phyloP scores from a whole-genome alignment of 1,140 invertebrate genomes.

The Lamellibrachia luymesi region DNA sequence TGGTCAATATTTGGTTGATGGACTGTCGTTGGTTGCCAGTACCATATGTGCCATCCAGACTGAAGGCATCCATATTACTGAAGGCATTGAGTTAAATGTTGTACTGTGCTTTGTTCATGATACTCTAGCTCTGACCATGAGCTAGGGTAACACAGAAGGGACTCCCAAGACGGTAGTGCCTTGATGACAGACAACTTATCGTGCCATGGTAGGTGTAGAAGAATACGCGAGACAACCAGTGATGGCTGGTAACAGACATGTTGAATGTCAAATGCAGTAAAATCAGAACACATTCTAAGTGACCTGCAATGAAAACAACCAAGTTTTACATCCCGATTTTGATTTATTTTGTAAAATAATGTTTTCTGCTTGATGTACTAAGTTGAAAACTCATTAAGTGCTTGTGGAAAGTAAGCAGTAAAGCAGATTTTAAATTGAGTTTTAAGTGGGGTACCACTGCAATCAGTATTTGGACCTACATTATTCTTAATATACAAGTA shows the following conservation, averaged over 20 bases:
- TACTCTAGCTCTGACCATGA: not conserved
- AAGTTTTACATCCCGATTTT: too few relatives aligned
- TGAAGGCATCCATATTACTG: not conserved
- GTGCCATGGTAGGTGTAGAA: not conserved
- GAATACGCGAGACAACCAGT: not conserved
- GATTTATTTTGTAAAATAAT: too few relatives aligned
- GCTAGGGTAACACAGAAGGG: not conserved
- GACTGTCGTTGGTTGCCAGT: not conserved
- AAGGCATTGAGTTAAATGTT: not conserved
- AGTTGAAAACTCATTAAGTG: too few relatives aligned
- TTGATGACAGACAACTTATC: not conserved
- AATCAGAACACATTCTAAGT: not conserved
- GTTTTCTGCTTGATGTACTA: too few relatives aligned
- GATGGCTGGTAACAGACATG: not conserved
- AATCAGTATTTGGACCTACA: too few relatives aligned
- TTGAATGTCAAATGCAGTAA: not conserved
- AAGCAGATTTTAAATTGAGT: too few relatives aligned
- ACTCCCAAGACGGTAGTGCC: conserved; percentile 1
- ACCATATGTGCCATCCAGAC: not conserved
- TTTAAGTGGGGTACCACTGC: too few relatives aligned
- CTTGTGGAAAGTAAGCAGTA: too few relatives aligned
- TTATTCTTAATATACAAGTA: too few relatives aligned
- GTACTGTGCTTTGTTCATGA: not conserved
- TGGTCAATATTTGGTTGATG: not conserved
- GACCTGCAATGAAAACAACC: not conserved